A percentile compares a stretch with the other conserved stretches of the same genome.
These are phyloP conservation scores for Sphenopsis melanotis DNA, from an alignment of 2,797 vertebrate genomes.

Conservation along the genomic window DNA sequence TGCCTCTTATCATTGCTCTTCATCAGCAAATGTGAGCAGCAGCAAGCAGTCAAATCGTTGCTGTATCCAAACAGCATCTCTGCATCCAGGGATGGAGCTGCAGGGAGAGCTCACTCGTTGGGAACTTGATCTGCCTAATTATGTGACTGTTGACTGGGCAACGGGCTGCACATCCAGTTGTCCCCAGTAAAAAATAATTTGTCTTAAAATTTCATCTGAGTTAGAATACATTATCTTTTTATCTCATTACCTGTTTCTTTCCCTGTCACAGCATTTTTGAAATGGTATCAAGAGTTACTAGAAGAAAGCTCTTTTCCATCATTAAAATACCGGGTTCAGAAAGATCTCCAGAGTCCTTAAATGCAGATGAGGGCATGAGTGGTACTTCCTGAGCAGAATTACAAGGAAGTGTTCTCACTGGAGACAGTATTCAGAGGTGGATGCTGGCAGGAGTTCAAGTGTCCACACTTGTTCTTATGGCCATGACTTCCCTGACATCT, in stretches of 20 bases:
- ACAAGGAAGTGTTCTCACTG: constrained; percentile 52
- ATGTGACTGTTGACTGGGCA: not conserved
- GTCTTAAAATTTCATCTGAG: not conserved
- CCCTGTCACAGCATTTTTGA: not conserved
- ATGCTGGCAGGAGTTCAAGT: constrained; percentile 53
- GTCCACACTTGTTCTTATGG: constrained; percentile 59
- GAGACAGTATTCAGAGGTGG: constrained; percentile 55
- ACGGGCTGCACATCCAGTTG: not conserved
- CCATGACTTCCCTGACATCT: constrained; percentile 56
- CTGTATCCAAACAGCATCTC: not conserved
- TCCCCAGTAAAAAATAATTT: not conserved
- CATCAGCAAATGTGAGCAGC: not conserved
- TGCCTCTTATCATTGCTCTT: not conserved
- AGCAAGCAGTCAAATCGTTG: not conserved
- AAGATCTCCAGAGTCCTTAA: not conserved
- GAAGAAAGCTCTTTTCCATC: not conserved
- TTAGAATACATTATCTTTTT: not conserved
- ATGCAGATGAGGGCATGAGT: not conserved
- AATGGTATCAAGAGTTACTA: not conserved
- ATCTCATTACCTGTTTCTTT: not conserved
- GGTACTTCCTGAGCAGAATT: constrained; percentile 12
- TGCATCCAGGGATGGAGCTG: not conserved
- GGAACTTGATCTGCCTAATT: not conserved
- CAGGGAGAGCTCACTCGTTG: not conserved
- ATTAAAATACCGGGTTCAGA: not conserved